Conservation (phyloP, 2,797 vertebrate species). For the Perodicticus potto region DNA sequence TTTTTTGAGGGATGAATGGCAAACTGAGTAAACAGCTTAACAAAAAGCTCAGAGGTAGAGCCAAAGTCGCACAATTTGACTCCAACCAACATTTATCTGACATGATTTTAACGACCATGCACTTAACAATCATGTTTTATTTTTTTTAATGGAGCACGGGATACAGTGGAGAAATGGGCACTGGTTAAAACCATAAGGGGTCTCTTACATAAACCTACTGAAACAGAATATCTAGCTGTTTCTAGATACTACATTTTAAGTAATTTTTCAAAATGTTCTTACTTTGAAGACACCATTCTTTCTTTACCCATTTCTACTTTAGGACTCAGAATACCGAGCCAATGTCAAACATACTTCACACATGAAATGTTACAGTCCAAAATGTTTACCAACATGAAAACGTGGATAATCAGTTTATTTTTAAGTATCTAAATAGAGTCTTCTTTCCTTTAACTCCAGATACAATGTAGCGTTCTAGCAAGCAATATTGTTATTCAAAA, state of each 20-base stretch:
- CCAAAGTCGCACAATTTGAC: neutral
- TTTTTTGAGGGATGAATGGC: neutral
- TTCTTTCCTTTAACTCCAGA: conserved; percentile 81
- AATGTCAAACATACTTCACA: conserved; percentile 47
- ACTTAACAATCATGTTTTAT: neutral
- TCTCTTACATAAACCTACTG: neutral
- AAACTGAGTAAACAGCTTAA: neutral
- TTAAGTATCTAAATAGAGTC: conserved; percentile 54
- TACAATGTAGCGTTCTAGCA: conserved; percentile 80
- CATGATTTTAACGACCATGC: neutral
- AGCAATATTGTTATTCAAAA: conserved; percentile 80
- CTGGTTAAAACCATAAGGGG: neutral
- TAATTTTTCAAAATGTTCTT: neutral
- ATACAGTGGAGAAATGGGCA: neutral
- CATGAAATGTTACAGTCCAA: neutral
- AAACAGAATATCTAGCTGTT: conserved; percentile 4
- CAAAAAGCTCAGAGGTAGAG: neutral
- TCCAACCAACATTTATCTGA: neutral
- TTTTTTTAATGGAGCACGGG: neutral
- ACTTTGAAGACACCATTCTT: conserved; percentile 59
- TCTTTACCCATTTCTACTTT: conserved; percentile 68
- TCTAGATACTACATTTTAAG: neutral
- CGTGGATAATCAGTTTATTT: conserved; percentile 14
- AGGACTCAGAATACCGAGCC: conserved; percentile 39
- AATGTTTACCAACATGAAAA: conserved; percentile 76